These are phyloP conservation scores for Callimico goeldii DNA, from an alignment of 2,797 vertebrate species.

Conservation along the genomic window DNA sequence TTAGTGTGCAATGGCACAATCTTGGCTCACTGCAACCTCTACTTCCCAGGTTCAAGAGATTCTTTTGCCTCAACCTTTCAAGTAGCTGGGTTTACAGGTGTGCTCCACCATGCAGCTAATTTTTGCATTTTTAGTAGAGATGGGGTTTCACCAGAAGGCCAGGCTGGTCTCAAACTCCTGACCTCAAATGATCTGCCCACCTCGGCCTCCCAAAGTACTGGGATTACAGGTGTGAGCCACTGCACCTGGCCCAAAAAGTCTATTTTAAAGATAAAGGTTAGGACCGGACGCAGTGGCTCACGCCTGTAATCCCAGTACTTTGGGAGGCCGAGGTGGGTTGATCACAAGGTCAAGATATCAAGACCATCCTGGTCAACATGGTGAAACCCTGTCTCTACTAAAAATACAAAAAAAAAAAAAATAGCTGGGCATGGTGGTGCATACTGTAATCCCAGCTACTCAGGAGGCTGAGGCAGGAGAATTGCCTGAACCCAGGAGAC, in stretches of 20 bases:
- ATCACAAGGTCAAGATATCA: no score
- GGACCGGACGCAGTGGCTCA: no score
- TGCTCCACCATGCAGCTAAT: neutral
- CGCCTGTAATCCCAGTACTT: no score
- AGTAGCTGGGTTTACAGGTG: neutral
- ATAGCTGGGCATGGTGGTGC: no score
- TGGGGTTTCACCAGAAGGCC: neutral
- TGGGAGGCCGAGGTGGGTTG: no score
- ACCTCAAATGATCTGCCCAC: neutral
- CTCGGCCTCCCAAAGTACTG: neutral
- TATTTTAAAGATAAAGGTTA: neutral
- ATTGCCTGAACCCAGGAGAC: no score
- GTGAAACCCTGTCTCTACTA: no score
- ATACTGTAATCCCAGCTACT: no score
- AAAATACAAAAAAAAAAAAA: no score
- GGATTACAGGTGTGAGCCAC: neutral
- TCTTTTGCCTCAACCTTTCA: neutral
- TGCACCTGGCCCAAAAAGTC: neutral
- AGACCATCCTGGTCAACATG: no score
- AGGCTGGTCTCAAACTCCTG: neutral
- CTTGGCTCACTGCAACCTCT: neutral
- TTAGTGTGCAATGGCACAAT: neutral
- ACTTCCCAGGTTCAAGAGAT: neutral
- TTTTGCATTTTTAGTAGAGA: neutral
- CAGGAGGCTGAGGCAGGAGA: no score